Base-by-base conservation (phyloP, 2,797 vertebrate species). In the Adelosebastes latens region DNA sequence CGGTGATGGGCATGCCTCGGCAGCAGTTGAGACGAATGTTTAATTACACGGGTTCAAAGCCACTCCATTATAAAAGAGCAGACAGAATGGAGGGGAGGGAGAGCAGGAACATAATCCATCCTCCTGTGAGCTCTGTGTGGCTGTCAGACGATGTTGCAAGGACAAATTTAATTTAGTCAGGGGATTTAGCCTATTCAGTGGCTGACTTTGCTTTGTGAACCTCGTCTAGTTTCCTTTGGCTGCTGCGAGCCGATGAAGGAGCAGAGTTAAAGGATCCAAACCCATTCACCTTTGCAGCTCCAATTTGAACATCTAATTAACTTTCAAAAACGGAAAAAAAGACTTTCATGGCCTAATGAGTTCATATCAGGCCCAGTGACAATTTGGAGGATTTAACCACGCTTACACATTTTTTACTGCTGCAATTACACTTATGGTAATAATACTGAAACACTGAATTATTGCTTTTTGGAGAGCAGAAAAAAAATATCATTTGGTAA, bases 81-180 rank as follows among this genome's bases (percentile, higher is more conserved):
- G 74, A 79, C 67, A 80, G 63, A 88, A 77, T 25, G 42, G 62
- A 85, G 69, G 56, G 71, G 66, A 82, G 66, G 65, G 62, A 78
- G 81, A 83, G 85, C 60, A 72, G 63, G 61, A 83, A 72, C 72
- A 88, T 91, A 92, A 94, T 92, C 89, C 79, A 56, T 87, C 80
- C 88, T 90, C 83, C 74, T 81, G 85, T 85, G 85, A 87, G 87
- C 84, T 81, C 81, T 74, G 59, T 79, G 81, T 55, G 68, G 71
- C 53, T 92, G 88, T 90, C 89, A 91, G 77, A 92, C 89, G 86
- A 77, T 81, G 88, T 87, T 87, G 78, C 84, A 89, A 91, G 85
- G 93, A 92, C 91, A 93, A 86, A 93, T 92, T 92, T 90, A 91
- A 91, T 94, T 93, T 91, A 88, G 84, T 88, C 83, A 2, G 65